Base-by-base conservation (phyloP, 1,140 invertebrate genomes). In the Bombus polaris region DNA sequence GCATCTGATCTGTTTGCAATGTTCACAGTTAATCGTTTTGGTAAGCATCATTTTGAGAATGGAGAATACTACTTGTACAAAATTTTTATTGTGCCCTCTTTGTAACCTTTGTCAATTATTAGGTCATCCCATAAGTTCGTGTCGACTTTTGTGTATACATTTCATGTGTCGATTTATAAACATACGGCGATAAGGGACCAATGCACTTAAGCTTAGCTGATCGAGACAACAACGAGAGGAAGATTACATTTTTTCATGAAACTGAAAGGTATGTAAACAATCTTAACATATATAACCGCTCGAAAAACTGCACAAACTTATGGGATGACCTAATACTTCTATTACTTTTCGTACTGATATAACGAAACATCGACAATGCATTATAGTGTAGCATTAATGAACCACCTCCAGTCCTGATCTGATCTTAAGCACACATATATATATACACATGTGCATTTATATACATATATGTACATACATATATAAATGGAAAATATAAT, bases 401-500 rank as follows among this genome's bases (percentile, higher is more conserved):
- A 37, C 32, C 1, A 12, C 18, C 9, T 4, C 3, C 1, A 25
- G 10, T 25, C 9, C 18, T 4, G 3, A 68, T 68, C 9, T 25
- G 35, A 68, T 68, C 10, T 37, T 68, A 68, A 68, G 22, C 35
- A 1, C 10, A 12, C 5, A 37, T 0, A 28, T 1, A 12, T 4
- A 28, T 28, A 39, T 0, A 12, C 0, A 28, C 0, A 28, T 2
- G 4, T 13, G 1, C 25, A 70, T 32, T 12, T 32, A 74, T 47
- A 13, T 32, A 39, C 44, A 22, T 42, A 12, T 44, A 44, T 15
- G n/a, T 25, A 22, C 3, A 39, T 10, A 44, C 22, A 62, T 22
- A 84, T n/a, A 59, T 25, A 57, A 65, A 85, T 70, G 28, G 22
- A 80, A 47, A 72, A 71, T 76, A 70, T 72, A 42, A 73, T 13